Conservation (phyloP, 2,113 vertebrate species). For the Nipponia nippon region DNA sequence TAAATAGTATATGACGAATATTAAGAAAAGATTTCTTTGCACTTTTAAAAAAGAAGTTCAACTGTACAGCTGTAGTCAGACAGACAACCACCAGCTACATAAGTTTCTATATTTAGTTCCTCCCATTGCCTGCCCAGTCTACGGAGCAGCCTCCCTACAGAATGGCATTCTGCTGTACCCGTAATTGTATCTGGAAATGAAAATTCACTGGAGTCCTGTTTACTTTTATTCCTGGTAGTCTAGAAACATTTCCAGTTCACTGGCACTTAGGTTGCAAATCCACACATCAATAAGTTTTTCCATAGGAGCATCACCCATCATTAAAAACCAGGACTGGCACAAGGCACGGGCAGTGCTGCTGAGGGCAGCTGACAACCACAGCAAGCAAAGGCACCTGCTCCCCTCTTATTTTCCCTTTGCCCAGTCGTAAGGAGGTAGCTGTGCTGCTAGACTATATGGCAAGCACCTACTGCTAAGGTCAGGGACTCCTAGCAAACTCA, state of each 20-base stretch:
- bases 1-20: background rate
- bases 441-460: background rate
- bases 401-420: background rate
- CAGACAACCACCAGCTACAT: background rate
- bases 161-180: background rate
- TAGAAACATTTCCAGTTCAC: background rate
- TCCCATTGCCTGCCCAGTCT: background rate
- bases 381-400: background rate
- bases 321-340: background rate
- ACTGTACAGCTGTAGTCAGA: background rate
- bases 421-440: background rate
- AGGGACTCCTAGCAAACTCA: background rate
- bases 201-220: background rate
- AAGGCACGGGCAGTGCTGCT: background rate
- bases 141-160: background rate
- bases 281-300: background rate
- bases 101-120: background rate
- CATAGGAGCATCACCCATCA: background rate
- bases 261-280: background rate
- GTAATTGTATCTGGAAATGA: background rate
- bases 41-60: background rate
- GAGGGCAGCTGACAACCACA: background rate
- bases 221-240: background rate
- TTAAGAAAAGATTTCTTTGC: background rate
- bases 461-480: background rate